Conservation (phyloP, 2,797 vertebrate genomes). For the Rhinogobio ventralis region DNA sequence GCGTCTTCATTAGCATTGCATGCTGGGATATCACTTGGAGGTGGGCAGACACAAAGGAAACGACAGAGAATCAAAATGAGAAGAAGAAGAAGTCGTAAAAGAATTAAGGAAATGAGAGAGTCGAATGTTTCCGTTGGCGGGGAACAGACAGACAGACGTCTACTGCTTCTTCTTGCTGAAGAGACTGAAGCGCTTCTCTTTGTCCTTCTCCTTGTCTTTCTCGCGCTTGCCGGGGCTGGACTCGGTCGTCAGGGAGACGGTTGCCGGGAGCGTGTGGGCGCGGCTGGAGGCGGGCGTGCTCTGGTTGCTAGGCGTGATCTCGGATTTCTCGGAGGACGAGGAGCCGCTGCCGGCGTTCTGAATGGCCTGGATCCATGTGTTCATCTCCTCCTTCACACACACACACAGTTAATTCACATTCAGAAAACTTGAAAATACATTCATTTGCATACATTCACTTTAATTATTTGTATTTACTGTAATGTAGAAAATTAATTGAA, state of each 20-base stretch:
- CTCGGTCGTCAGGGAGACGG: slow-evolving; percentile 88
- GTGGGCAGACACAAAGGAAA: slow-evolving; percentile 54
- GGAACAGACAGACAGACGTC: slow-evolving; percentile 27
- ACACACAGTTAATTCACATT: neutral
- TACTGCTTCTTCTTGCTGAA: slow-evolving; percentile 99
- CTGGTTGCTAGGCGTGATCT: slow-evolving; percentile 92
- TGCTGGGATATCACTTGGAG: slow-evolving; percentile 91
- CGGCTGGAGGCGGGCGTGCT: slow-evolving; percentile 93
- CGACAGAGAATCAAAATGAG: neutral
- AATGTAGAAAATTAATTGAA: neutral
- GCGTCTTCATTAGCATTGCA: slow-evolving; percentile 94
- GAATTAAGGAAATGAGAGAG: slow-evolving; percentile 65
- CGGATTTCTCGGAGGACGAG: slow-evolving; percentile 83
- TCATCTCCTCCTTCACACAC: slow-evolving; percentile 95
- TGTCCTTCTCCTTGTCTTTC: slow-evolving; percentile 93
- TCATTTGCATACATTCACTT: neutral
- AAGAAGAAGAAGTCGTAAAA: slow-evolving; percentile 66
- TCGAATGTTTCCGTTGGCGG: slow-evolving; percentile 64
- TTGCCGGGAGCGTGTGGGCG: slow-evolving; percentile 94
- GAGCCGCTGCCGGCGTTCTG: slow-evolving; percentile 74
- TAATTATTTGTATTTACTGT: neutral
- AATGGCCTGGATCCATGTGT: slow-evolving; percentile 95
- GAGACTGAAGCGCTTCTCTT: slow-evolving; percentile 96
- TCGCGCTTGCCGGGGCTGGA: slow-evolving; percentile 97
- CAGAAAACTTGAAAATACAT: neutral